Conservation (phyloP, 2,113 vertebrate species). For the Brienomyrus brachyistius region DNA sequence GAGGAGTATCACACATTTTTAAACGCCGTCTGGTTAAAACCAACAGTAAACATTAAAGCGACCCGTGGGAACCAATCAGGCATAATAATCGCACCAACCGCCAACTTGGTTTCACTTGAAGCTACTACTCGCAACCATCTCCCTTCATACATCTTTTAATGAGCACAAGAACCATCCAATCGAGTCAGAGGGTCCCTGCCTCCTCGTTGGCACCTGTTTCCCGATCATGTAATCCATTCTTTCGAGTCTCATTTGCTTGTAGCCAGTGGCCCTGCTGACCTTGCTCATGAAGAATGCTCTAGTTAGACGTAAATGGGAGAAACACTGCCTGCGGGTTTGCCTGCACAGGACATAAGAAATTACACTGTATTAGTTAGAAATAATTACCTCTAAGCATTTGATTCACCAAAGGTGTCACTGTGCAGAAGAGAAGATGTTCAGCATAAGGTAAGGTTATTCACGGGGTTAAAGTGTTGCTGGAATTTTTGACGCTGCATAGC, state of each 20-base stretch:
- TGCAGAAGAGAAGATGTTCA: neutral
- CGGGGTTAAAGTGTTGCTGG: neutral
- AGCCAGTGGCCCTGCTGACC: neutral
- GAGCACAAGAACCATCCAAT: neutral
- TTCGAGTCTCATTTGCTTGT: neutral
- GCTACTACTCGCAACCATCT: neutral
- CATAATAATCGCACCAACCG: neutral
- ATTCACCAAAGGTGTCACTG: constrained; percentile 1
- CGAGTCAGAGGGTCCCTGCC: neutral
- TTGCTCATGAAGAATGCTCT: neutral
- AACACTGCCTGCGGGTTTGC: neutral
- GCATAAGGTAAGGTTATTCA: neutral
- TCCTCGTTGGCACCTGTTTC: neutral
- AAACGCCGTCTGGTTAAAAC: neutral
- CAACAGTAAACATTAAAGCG: neutral
- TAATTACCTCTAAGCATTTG: neutral
- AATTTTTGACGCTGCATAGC: neutral
- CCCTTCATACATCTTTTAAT: neutral
- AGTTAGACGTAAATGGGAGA: neutral
- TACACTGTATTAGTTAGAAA: neutral
- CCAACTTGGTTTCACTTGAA: neutral
- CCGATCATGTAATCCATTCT: neutral
- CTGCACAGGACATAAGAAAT: neutral
- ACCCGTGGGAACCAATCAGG: neutral
- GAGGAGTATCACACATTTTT: neutral